Conservation (phyloP, 2,888 invertebrate genomes). For the Amaurobius ferox region DNA sequence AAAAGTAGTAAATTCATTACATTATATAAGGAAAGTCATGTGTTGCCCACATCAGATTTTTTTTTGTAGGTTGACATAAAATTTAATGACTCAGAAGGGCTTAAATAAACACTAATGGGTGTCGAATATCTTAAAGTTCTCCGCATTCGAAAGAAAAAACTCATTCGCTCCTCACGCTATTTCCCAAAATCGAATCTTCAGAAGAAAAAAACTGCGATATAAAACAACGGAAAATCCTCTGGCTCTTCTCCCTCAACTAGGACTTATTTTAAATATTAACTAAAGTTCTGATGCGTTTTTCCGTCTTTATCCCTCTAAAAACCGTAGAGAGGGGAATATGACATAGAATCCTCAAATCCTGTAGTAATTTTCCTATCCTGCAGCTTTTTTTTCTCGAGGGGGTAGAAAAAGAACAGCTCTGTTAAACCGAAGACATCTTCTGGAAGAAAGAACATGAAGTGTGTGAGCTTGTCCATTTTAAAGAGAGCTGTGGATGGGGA, state of each 20-base stretch:
- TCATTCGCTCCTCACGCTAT: background rate
- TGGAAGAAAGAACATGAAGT: conserved; percentile 17
- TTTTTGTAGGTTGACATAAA: too few species aligned
- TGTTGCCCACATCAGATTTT: too few species aligned
- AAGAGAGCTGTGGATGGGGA: background rate
- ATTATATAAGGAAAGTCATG: too few species aligned
- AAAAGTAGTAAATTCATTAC: too few species aligned
- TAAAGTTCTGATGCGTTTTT: conserved; percentile 32
- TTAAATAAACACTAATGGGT: too few species aligned
- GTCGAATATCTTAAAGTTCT: too few species aligned
- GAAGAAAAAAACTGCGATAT: background rate
- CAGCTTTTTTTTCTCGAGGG: background rate
- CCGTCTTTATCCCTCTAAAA: background rate
- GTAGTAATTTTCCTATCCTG: conserved; percentile 34
- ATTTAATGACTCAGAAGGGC: too few species aligned
- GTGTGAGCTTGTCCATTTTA: background rate
- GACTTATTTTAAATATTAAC: conserved; percentile 59
- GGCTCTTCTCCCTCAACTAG: background rate
- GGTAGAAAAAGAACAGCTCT: conserved; percentile 4
- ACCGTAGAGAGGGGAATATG: background rate
- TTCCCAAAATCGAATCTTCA: background rate
- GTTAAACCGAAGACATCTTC: conserved; percentile 40
- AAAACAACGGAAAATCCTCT: background rate
- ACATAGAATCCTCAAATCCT: conserved; percentile 30
- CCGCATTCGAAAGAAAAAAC: too few species aligned